These are phyloP conservation scores for Hydrotaea diabolus DNA, from an alignment of 2,888 invertebrate species.

Conservation along the genomic window DNA sequence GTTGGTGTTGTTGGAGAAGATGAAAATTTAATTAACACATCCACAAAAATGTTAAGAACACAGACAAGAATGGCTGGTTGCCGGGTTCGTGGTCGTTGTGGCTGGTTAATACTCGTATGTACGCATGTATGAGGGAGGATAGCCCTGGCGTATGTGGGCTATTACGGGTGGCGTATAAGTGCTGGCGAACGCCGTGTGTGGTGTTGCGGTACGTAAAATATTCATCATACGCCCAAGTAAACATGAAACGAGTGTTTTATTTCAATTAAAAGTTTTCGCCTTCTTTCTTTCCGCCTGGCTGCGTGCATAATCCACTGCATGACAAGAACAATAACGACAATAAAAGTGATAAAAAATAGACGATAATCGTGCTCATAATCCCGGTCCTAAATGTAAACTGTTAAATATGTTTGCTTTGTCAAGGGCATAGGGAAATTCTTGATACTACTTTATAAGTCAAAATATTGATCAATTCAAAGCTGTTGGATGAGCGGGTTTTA, in stretches of 20 bases:
- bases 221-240: slow-evolving; percentile 45
- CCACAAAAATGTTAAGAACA: background rate
- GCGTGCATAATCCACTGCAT: background rate
- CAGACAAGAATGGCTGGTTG: too few relatives aligned
- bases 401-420: background rate
- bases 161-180: slow-evolving; percentile 10
- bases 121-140: too few relatives aligned
- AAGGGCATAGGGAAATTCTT: too few relatives aligned
- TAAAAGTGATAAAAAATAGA: too few relatives aligned
- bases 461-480: too few relatives aligned
- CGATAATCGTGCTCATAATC: too few relatives aligned
- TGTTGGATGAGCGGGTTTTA: too few relatives aligned
- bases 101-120: too few relatives aligned
- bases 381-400: too few relatives aligned
- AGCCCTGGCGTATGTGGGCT: background rate
- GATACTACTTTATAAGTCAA: too few relatives aligned
- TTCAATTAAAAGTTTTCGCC: slow-evolving; percentile 28
- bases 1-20: background rate
- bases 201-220: background rate
- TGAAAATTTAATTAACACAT: slow-evolving; percentile 25
- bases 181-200: background rate
- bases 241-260: slow-evolving; percentile 24
- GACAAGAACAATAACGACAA: slow-evolving; percentile 8
- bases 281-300: background rate
- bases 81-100: too few relatives aligned